Base-by-base conservation (phyloP, 2,113 vertebrate species). In the Lasiurus borealis region DNA sequence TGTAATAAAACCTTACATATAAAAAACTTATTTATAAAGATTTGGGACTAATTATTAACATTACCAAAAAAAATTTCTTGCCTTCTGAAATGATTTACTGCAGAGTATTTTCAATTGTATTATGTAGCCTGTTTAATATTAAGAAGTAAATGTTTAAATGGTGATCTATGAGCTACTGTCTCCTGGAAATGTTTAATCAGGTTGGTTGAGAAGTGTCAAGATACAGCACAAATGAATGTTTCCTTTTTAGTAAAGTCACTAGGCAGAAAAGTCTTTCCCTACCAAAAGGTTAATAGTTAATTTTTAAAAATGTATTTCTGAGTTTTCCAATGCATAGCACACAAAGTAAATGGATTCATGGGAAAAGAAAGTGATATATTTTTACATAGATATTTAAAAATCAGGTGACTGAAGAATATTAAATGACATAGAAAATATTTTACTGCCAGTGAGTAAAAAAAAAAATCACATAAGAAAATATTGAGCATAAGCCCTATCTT, bases 1-100 rank as follows among this genome's bases (percentile, higher is more conserved):
- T 91, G 15, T 73, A 94, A 84, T 40, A 44, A 95, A 90, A 88
- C 5, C 2, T 84, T 85, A 86, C 83, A 92, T 34, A 69, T 78
- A 48, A 52, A 64, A 89, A 89, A 34, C 16, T 73, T 68, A 73
- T 68, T 87, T 73, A 54, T 91, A 78, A 94, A 92, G 44, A 87
- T 78, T 10, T 76, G 12, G 3, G 11, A 52, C 66, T 73, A 27
- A 75, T 86, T 92, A 62, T 81, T 88, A 59, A 62, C 85, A 84
- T 54, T 84, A 54, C 10, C 10, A 25, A 34, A 78, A 91, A 78
- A 34, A 57, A 36, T 44, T 23, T 18, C 23, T 81, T 88, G 9
- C 23, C 54, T 90, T 92, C 34, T 90, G 27, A 90, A 94, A 77
- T 50, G 1, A 89, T 68, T 85, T 82, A 77, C 31, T 89, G 10